These are phyloP conservation scores for Cephus pygmeus DNA, from an alignment of 2,888 invertebrate species.

Conservation along the genomic window DNA sequence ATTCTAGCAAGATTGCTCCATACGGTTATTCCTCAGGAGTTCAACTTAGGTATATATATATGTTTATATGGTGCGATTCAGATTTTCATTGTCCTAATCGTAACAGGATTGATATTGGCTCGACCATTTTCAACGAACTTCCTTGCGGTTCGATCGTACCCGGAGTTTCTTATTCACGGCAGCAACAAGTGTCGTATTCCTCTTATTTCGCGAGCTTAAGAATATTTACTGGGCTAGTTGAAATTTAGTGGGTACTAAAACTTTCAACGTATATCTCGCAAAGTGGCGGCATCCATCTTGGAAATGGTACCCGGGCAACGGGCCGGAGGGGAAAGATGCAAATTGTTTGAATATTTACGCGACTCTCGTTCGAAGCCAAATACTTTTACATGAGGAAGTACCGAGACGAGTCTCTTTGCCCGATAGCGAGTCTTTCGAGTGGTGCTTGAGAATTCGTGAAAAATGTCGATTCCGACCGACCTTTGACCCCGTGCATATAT, in stretches of 20 bases:
- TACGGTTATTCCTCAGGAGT: background rate
- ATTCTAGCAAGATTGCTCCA: constrained; percentile 23
- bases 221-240: constrained; percentile 42
- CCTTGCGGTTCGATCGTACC: background rate
- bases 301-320: constrained; percentile 42
- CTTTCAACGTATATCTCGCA: constrained; percentile 58
- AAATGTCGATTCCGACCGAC: background rate
- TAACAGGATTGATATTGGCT: background rate
- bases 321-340: constrained; percentile 49
- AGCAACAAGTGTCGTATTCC: constrained; percentile 56
- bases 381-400: background rate
- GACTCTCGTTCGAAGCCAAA: constrained; percentile 9
- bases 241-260: constrained; percentile 62
- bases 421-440: background rate
- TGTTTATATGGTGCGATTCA: background rate
- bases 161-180: constrained; percentile 7
- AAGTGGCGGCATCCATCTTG: constrained; percentile 61
- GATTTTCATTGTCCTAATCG: background rate
- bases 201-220: constrained; percentile 33
- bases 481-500: background rate
- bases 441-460: background rate
- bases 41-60: background rate
- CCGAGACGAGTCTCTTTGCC: background rate
- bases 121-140: background rate
- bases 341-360: constrained; percentile 58